Percentiles rank a stretch among this genome's conserved stretches.
phyloP scores from a whole-genome alignment of 92 coral and sea anemone species.

The Scolanthus callimorphus region DNA sequence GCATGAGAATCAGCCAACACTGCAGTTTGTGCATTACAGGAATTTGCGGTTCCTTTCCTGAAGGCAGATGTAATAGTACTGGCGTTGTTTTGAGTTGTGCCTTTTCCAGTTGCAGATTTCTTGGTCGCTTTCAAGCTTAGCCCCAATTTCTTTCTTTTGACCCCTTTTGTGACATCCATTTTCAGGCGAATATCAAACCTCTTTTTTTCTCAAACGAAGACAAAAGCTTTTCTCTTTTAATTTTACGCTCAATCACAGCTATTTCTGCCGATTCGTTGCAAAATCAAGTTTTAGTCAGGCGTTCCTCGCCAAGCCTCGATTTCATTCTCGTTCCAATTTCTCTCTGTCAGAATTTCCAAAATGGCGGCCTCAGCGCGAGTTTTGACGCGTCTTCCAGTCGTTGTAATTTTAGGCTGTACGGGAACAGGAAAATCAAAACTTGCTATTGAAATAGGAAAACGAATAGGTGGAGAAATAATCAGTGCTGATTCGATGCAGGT shows the following conservation, averaged over 20 bases:
- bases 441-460: slow-evolving; percentile 89
- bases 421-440: slow-evolving; percentile 98
- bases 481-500: slow-evolving; percentile 99
- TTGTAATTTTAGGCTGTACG: slow-evolving; percentile 92
- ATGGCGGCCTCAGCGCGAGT: slow-evolving; percentile 31
- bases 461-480: slow-evolving; percentile 87
- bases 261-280: no score
- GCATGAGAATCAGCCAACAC: neutral
- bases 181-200: no score
- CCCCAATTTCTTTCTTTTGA: slow-evolving; percentile 22
- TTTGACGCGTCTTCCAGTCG: slow-evolving; percentile 65
- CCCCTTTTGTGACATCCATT: slow-evolving; percentile 7
- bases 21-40: neutral
- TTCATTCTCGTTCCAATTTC: slow-evolving; percentile 1
- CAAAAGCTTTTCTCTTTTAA: neutral
- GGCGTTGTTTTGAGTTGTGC: neutral
- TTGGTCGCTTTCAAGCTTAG: slow-evolving; percentile 19
- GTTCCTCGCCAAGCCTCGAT: neutral
- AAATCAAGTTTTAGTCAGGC: no score
- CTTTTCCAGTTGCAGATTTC: neutral
- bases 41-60: neutral
- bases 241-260: neutral
- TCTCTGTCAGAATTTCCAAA: neutral
- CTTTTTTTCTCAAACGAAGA: no score
- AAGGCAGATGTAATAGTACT: neutral